These are phyloP conservation scores for Acromyrmex echinatior DNA, from an alignment of 1,140 invertebrate species.

Conservation along the genomic window DNA sequence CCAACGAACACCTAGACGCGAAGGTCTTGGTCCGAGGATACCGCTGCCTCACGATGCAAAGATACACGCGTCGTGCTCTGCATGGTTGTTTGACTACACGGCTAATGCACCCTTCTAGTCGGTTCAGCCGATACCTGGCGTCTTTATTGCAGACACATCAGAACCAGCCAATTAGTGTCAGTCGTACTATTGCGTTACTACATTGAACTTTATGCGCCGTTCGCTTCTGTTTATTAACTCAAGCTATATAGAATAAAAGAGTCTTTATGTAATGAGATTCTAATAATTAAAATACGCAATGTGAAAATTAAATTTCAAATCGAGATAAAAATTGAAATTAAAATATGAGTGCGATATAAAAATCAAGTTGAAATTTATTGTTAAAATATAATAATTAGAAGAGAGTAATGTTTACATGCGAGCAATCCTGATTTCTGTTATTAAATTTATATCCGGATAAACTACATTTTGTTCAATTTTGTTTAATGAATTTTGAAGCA, in stretches of 20 bases:
- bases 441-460: background rate
- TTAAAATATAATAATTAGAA: background rate
- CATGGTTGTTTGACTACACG: background rate
- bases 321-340: background rate
- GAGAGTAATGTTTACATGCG: too few relatives aligned
- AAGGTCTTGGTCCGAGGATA: constrained; percentile 60
- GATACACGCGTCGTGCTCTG: constrained; percentile 15
- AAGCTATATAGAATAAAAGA: background rate
- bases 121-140: background rate
- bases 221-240: background rate
- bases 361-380: background rate
- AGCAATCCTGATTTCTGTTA: background rate
- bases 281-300: constrained; percentile 1
- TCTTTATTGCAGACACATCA: constrained; percentile 29
- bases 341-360: background rate
- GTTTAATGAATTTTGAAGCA: background rate
- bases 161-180: constrained; percentile 48
- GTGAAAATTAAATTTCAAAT: background rate
- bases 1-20: constrained; percentile 35
- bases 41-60: constrained; percentile 25
- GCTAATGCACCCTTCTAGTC: constrained; percentile 18
- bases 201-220: constrained; percentile 15
- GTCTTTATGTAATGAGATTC: background rate
- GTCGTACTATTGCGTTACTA: constrained; percentile 4
- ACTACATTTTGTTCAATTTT: background rate